phyloP scores from a whole-genome alignment of 2,113 vertebrate species.

The Nyctibius bracteatus region DNA sequence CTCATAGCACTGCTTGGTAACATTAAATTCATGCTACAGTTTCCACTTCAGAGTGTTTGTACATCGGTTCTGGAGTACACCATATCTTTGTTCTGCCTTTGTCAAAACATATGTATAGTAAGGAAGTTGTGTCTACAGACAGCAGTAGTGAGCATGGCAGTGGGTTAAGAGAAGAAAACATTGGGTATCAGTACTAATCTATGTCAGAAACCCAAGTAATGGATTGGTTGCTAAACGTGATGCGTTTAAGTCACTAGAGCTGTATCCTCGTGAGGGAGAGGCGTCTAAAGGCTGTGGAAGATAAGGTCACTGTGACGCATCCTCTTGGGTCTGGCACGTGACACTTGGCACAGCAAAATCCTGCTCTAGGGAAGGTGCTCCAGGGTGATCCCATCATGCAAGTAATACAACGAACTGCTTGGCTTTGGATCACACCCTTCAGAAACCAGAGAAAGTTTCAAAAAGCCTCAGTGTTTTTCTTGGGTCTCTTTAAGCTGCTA shows the following conservation, averaged over 20 bases:
- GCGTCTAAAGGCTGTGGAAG: not conserved
- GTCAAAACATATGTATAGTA: fast-evolving
- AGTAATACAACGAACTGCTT: not conserved
- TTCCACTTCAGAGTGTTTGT: not conserved
- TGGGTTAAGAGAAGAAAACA: not conserved
- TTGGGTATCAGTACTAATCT: not conserved
- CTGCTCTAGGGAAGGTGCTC: not conserved
- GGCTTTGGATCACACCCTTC: not conserved
- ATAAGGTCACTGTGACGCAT: not conserved
- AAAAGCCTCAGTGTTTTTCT: not conserved
- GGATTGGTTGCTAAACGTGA: not conserved
- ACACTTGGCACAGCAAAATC: not conserved
- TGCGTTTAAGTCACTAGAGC: not conserved
- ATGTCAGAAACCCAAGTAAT: not conserved
- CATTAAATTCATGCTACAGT: not conserved
- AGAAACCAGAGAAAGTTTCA: not conserved
- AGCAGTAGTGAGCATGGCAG: not conserved
- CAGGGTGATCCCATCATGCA: not conserved
- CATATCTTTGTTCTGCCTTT: not conserved
- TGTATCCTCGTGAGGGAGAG: not conserved
- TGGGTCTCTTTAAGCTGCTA: not conserved
- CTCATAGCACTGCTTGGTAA: not conserved
- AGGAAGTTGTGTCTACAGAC: not conserved
- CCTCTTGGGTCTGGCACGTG: not conserved
- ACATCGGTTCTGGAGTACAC: not conserved